Evolutionary conservation across 2,888 invertebrate species (phyloP).

Genomic region (Trissonchulus sp.): DNA sequence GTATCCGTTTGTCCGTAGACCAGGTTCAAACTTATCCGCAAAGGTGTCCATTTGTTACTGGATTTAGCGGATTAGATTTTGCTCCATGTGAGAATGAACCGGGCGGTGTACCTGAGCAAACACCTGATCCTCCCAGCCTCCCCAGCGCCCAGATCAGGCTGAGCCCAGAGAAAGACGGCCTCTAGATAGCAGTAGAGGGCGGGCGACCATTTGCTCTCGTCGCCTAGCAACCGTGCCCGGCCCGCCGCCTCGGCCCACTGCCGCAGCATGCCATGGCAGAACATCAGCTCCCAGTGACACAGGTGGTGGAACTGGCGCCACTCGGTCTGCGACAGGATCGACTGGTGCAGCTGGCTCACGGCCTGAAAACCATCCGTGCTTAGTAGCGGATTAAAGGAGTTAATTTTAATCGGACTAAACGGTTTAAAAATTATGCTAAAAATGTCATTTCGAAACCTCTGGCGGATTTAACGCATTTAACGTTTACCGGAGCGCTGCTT

Average conservation of each 20-base stretch:
- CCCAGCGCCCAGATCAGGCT: too few relatives aligned
- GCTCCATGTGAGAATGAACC: too few relatives aligned
- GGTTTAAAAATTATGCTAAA: too few relatives aligned
- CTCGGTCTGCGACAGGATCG: constrained; percentile 71
- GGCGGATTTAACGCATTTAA: background rate
- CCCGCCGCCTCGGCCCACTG: constrained; percentile 61
- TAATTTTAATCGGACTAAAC: too few relatives aligned
- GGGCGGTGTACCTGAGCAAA: too few relatives aligned
- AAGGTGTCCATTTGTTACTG: too few relatives aligned
- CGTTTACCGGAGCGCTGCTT: background rate
- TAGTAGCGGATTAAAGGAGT: constrained; percentile 23
- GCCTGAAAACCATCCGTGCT: constrained; percentile 54
- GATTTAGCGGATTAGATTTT: too few relatives aligned
- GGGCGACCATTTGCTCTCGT: constrained; percentile 81
- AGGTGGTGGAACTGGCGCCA: constrained; percentile 88
- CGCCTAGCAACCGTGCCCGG: constrained; percentile 66
- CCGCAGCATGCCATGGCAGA: constrained; percentile 43
- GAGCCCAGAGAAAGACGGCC: constrained; percentile 66
- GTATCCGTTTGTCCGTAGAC: too few relatives aligned
- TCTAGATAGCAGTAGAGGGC: constrained; percentile 85
- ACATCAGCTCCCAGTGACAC: constrained; percentile 85
- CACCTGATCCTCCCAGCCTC: too few relatives aligned
- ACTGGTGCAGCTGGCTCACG: constrained; percentile 69
- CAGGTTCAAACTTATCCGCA: too few relatives aligned
- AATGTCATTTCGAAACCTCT: background rate